These are phyloP conservation scores for Thysanoteuthis rhombus DNA, from an alignment of 2,888 invertebrate species.

Conservation along the genomic window DNA sequence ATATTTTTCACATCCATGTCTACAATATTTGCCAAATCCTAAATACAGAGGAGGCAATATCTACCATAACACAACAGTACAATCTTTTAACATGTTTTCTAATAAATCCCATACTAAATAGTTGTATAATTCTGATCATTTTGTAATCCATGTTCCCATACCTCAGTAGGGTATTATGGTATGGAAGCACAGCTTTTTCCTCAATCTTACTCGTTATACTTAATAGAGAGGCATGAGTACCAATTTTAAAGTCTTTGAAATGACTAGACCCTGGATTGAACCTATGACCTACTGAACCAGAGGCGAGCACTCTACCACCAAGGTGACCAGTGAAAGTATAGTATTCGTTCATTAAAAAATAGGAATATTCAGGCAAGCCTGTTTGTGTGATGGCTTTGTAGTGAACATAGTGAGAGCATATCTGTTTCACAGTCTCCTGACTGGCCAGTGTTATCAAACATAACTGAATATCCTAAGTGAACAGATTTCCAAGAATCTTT, in stretches of 20 bases:
- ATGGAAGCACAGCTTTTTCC: too few species aligned
- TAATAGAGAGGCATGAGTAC: too few species aligned
- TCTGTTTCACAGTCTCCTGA: neutral
- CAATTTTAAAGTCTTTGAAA: too few species aligned
- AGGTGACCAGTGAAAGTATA: too few species aligned
- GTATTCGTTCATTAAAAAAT: neutral
- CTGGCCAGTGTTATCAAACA: neutral
- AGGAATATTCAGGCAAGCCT: neutral
- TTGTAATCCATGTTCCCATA: too few species aligned
- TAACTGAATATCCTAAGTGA: neutral
- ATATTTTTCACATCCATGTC: neutral
- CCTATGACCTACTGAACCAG: too few species aligned
- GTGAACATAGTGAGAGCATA: too few species aligned
- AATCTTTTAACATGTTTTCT: neutral
- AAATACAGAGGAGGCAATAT: neutral
- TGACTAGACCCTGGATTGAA: too few species aligned
- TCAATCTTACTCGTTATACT: too few species aligned
- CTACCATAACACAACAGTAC: neutral
- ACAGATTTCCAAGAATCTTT: neutral
- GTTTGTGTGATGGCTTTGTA: neutral
- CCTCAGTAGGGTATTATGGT: too few species aligned
- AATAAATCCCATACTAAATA: neutral
- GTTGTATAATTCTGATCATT: neutral
- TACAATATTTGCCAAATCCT: neutral
- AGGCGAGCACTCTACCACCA: too few species aligned